Conservation (phyloP, 2,113 vertebrate species). For the Brachionichthys hirsutus region DNA sequence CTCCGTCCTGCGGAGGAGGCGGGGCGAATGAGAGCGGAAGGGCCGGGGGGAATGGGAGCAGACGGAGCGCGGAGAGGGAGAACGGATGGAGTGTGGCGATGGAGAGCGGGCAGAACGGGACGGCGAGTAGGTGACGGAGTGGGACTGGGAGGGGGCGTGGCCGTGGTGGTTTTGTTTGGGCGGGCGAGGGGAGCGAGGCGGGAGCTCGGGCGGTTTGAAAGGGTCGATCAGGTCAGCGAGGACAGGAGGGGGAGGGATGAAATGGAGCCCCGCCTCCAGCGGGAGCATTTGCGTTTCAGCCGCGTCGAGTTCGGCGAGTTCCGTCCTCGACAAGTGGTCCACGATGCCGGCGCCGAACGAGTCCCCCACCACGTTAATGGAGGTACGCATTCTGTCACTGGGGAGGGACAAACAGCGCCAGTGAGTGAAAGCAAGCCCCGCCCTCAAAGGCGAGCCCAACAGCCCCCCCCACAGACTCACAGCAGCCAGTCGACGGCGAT, state of each 20-base stretch:
- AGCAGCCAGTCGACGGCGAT: constrained; percentile 87
- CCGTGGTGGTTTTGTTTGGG: constrained; percentile 74
- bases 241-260: constrained; percentile 70
- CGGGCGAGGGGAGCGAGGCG: constrained; percentile 75
- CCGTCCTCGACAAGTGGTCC: constrained; percentile 77
- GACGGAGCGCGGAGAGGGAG: constrained; percentile 73
- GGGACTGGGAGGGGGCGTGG: constrained; percentile 55
- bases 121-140: constrained; percentile 63
- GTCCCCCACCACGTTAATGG: constrained; percentile 85
- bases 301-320: constrained; percentile 76
- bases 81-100: constrained; percentile 69
- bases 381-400: constrained; percentile 84
- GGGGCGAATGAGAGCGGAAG: constrained; percentile 71
- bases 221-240: constrained; percentile 69
- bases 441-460: no score
- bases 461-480: constrained; percentile 72
- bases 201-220: constrained; percentile 73
- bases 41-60: constrained; percentile 76
- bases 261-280: constrained; percentile 64
- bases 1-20: constrained; percentile 68
- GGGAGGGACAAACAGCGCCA: constrained; percentile 34
- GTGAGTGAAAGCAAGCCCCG: constrained; percentile 1
- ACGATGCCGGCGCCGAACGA: constrained; percentile 84
- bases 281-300: constrained; percentile 56
- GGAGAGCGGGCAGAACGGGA: constrained; percentile 70